These are phyloP conservation scores for Trachops cirrhosus DNA, from an alignment of 2,797 vertebrate genomes.

Conservation along the genomic window DNA sequence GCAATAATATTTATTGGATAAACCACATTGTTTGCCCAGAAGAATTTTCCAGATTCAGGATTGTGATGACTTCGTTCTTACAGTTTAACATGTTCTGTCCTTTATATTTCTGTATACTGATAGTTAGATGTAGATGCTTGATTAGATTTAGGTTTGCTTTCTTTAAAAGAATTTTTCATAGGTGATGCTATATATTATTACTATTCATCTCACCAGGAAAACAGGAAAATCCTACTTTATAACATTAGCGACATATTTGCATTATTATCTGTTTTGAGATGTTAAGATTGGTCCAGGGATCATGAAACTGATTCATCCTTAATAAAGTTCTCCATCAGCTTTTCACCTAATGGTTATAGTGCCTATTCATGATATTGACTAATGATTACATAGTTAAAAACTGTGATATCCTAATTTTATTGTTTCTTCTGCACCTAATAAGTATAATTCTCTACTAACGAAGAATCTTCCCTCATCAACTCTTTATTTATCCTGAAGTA, in stretches of 20 bases:
- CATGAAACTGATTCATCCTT: neutral
- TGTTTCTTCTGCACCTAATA: constrained; percentile 5
- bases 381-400: neutral
- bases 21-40: neutral
- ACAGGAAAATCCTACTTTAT: neutral
- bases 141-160: neutral
- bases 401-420: neutral
- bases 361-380: neutral
- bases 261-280: neutral
- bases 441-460: neutral
- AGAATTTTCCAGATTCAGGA: neutral
- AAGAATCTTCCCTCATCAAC: neutral
- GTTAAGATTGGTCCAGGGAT: neutral
- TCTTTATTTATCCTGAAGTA: neutral
- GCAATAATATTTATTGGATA: neutral
- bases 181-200: neutral
- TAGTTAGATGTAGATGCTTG: neutral
- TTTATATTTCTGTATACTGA: neutral
- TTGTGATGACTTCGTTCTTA: neutral
- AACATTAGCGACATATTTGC: neutral
- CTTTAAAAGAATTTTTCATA: neutral
- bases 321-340: neutral
- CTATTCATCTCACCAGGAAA: neutral
- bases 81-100: neutral
- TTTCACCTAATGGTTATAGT: neutral